Conservation (phyloP, 2,797 vertebrate species). For the Echiichthys vipera region DNA sequence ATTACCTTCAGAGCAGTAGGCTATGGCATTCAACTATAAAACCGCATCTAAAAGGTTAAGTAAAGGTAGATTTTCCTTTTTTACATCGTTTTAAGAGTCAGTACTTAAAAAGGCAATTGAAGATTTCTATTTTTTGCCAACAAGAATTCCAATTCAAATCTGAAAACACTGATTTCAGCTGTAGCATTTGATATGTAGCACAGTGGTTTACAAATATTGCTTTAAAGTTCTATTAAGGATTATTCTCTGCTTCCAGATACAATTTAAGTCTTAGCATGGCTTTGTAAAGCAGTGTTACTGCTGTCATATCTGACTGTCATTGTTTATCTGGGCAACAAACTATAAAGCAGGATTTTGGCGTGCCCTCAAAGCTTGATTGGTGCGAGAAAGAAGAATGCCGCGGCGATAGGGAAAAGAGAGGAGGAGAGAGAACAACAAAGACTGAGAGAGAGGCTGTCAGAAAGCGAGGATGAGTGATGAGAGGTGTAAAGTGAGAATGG, state of each 20-base stretch:
- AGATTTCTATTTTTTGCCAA: background rate
- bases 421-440: constrained; percentile 10
- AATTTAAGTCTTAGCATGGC: constrained; percentile 27
- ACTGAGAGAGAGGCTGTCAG: constrained; percentile 63
- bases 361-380: constrained; percentile 39
- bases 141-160: background rate
- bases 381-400: constrained; percentile 8
- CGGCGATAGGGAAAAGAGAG: constrained; percentile 7
- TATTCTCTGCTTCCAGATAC: constrained; percentile 19
- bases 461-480: constrained; percentile 64
- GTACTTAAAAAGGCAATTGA: background rate
- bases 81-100: background rate
- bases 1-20: background rate
- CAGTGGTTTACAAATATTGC: constrained; percentile 38
- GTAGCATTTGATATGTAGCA: background rate
- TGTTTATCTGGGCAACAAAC: constrained; percentile 50
- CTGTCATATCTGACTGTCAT: constrained; percentile 39
- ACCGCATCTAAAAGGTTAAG: too few species aligned
- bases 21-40: background rate
- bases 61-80: too few species aligned
- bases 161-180: constrained; percentile 21
- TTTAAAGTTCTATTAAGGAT: constrained; percentile 4
- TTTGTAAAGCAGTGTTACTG: constrained; percentile 48
- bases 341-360: constrained; percentile 33
- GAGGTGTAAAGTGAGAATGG: constrained; percentile 44